Percentiles rank a stretch among this genome's conserved stretches.
phyloP scores from a whole-genome alignment of 2,113 vertebrate genomes.

The Arizona elegans region DNA sequence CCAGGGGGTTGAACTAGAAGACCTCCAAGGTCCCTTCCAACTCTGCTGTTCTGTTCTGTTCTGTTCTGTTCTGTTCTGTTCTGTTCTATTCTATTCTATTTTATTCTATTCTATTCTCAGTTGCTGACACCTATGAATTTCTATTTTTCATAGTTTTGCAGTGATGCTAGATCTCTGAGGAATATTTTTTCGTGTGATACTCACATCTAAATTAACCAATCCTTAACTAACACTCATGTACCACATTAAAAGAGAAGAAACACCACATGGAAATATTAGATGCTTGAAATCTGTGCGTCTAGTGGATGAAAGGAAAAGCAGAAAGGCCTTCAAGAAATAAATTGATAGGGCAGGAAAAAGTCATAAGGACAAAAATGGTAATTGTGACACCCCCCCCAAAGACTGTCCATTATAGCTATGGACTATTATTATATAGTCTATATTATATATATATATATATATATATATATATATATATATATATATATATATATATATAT shows the following conservation, averaged over 20 bases:
- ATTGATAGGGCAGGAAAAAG: not conserved
- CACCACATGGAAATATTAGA: not conserved
- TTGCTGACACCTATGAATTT: not conserved
- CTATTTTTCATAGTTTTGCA: not conserved
- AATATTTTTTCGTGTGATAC: not conserved
- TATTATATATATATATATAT: too few relatives aligned
- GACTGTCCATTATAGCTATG: not conserved
- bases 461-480: too few relatives aligned
- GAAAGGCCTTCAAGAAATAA: not conserved
- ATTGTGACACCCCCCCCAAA: not conserved
- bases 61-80: too few relatives aligned
- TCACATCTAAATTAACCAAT: not conserved
- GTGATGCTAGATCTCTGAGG: not conserved
- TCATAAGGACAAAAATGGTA: not conserved
- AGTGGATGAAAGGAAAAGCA: not conserved
- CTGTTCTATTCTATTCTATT: too few relatives aligned
- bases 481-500: too few relatives aligned
- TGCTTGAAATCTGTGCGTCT: not conserved
- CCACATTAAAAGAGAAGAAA: not conserved
- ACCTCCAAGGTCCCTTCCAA: too few relatives aligned
- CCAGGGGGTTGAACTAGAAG: too few relatives aligned
- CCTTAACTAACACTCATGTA: not conserved
- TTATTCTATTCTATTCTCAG: not conserved
- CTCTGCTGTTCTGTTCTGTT: too few relatives aligned
- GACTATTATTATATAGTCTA: too few relatives aligned